Base-by-base conservation (phyloP, 2,888 invertebrate species). In the Nephrotoma flavescens region DNA sequence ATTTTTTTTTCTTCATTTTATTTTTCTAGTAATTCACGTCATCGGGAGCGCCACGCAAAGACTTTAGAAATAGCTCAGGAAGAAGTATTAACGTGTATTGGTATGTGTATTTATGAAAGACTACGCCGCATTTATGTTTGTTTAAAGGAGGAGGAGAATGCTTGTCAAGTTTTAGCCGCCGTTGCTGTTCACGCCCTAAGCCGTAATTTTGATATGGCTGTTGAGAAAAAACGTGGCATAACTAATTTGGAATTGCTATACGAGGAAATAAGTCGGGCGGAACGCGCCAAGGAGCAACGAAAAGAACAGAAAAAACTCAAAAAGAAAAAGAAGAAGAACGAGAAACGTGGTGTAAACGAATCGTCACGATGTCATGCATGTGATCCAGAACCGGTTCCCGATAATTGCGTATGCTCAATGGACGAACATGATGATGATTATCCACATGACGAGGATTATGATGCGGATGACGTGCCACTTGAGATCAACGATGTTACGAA, bases 41-140 rank as follows among this genome's bases (percentile, higher is more conserved):
- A 96, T 89, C 94, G 98, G 88, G 98, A 98, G 91, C 94, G 98
- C 87, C 98, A 98, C 91, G 98, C 98, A 6, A 98, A 98, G 92
- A 98, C 98, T n/a, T 92, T 98, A 89, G 98, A 98, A 93, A 97
- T 98, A 88, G 98, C 98, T 89, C 98, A 98, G 92, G 98, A 98
- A 92, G 98, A 98, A 92, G 98, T 98, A 87, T 93, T 98, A 88
- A 98, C 97, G 9, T 98, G 98, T 91, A 94, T 98, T 87, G 98
- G 98, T 11, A 96, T 98, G 91, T 97, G 97, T 91, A 95, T 98
- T 89, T 97, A 97, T 90, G 97, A 98, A 90, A 94, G 97, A 87
- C 93, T 98, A 86, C 96, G 97, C 90, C 95, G 96, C 88, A 95
- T 98, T 88, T 96, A 97, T 89, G 94, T 97, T 89, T 95, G 97